Conservation (phyloP, 2,888 invertebrate genomes). For the Poecilobothrus nobilitatus region DNA sequence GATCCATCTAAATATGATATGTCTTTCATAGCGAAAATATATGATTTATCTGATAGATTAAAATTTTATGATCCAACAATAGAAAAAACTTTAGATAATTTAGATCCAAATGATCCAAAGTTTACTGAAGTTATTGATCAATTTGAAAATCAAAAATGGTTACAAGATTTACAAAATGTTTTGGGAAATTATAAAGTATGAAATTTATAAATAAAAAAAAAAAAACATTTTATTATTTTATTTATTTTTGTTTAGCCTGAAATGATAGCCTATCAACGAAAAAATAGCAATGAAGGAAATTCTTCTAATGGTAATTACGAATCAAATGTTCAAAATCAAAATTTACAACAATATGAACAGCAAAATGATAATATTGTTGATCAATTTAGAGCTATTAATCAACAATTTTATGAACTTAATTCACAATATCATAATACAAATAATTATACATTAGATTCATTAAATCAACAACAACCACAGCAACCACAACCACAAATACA, state of each 20-base stretch:
- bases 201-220: neutral
- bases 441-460: constrained; percentile 12
- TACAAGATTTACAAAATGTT: constrained; percentile 36
- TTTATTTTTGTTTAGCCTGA: constrained; percentile 1
- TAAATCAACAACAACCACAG: neutral
- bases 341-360: constrained; percentile 25
- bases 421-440: constrained; percentile 33
- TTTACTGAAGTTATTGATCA: constrained; percentile 29
- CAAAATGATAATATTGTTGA: constrained; percentile 34
- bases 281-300: neutral
- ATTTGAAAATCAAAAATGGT: constrained; percentile 39
- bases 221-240: neutral
- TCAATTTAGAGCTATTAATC: constrained; percentile 40
- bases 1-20: constrained; percentile 48
- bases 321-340: constrained; percentile 17
- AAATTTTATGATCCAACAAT: constrained; percentile 60
- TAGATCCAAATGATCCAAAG: constrained; percentile 32
- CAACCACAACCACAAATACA: constrained; percentile 22
- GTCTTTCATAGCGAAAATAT: constrained; percentile 48
- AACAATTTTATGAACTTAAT: constrained; percentile 40
- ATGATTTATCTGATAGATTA: constrained; percentile 51
- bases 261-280: neutral
- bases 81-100: constrained; percentile 37
- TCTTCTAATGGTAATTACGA: constrained; percentile 16
- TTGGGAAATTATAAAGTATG: constrained; percentile 28